phyloP scores from a whole-genome alignment of 2,888 invertebrate genomes.

The Marasmarcha lunaedactyla region DNA sequence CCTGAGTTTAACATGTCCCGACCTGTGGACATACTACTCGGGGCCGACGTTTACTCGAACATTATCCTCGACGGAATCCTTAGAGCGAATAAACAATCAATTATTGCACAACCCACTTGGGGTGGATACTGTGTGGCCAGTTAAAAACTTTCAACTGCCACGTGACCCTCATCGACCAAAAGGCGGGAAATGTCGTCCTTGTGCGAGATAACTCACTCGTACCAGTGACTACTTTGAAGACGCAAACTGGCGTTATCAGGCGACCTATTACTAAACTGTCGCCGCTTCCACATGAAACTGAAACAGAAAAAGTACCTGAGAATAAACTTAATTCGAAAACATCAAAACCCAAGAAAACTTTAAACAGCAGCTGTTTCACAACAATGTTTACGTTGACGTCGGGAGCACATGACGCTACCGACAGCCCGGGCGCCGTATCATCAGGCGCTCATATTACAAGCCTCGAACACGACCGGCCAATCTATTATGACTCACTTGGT shows the following conservation, averaged over 20 bases:
- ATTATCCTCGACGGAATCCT: neutral
- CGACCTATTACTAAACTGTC: no score
- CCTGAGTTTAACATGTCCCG: slow-evolving; percentile 2
- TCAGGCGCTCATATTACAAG: slow-evolving; percentile 6
- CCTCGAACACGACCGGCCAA: slow-evolving; percentile 7
- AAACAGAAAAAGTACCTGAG: neutral
- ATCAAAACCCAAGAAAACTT: neutral
- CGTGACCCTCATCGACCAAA: neutral
- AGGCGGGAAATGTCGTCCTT: no score
- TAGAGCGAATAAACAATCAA: neutral
- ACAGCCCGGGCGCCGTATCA: neutral
- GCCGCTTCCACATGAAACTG: no score
- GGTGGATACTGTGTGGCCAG: neutral
- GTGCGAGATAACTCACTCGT: no score
- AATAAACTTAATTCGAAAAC: no score
- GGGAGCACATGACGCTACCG: neutral
- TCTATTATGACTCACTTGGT: slow-evolving; percentile 11
- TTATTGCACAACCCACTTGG: neutral
- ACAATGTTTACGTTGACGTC: slow-evolving; percentile 3
- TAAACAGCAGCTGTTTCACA: slow-evolving; percentile 3
- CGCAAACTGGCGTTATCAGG: no score
- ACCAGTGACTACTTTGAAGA: no score
- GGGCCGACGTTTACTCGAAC: slow-evolving; percentile 1
- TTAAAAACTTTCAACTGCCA: neutral
- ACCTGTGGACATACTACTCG: slow-evolving; percentile 4